Base-by-base conservation (phyloP, 2,888 invertebrate species). In the Pantelozetes paolii region DNA sequence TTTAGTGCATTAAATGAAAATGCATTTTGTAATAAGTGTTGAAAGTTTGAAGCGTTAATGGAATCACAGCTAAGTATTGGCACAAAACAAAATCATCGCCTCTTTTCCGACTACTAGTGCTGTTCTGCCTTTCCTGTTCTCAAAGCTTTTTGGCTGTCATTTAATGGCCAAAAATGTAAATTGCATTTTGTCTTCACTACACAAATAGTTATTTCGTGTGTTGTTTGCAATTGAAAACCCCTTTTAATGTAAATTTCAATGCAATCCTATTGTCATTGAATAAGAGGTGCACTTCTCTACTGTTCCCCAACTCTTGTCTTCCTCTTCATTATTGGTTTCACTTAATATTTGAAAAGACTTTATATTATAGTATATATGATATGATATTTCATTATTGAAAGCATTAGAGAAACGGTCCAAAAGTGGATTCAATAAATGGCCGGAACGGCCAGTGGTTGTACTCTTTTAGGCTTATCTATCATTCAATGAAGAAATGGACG, bases 371-470 rank as follows among this genome's bases (percentile, higher is more conserved):
- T n/a, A n/a, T n/a, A n/a, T 28, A n/a, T 28, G 26, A 59, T 32
- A 59, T 67, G 23, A 42, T 67, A 45, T 69, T 23, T 69, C 69
- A 18, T 45, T 42, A 45, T 42, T 69, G 69, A 40, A 28, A 69
- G 5, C 26, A 42, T 69, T 26, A 42, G 26, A 69, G 26, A 69
- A 42, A 69, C 26, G 69, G 69, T 1, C 42, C 69, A 69, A 69
- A 69, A 69, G 69, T 69, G 69, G 69, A 69, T 69, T 45, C 69
- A 69, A 69, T 69, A 69, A 69, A 69, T 69, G 69, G 69, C 69
- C 69, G 69, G 69, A 69, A 69, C 42, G 42, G 42, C 26, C 18
- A 40, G n/a, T 45, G 26, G 69, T 40, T 69, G 42, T 69, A 40
- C 36, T 36, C 40, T 64, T 64, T 13, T 8, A 45, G 26, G 69